phyloP scores from a whole-genome alignment of 2,797 vertebrate species.

The Peromyscus attwateri region DNA sequence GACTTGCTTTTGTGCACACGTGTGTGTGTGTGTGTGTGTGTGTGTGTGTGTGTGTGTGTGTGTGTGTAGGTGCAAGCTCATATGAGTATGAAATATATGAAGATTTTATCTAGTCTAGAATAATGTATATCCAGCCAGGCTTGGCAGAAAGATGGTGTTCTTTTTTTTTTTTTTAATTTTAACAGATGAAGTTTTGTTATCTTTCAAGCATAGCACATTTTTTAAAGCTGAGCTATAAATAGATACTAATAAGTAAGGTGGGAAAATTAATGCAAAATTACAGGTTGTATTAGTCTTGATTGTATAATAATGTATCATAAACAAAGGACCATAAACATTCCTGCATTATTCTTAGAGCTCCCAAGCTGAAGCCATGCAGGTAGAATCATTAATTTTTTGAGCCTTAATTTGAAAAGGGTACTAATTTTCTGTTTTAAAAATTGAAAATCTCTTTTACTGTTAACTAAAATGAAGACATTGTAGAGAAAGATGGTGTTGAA shows the following conservation, averaged over 20 bases:
- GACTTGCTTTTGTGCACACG: background rate
- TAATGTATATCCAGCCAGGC: background rate
- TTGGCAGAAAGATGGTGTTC: background rate
- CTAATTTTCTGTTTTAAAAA: constrained; percentile 61
- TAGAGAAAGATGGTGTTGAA: constrained; percentile 34
- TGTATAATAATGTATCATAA: constrained; percentile 66
- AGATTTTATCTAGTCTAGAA: constrained; percentile 3
- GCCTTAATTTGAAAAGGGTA: constrained; percentile 56
- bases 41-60: no score
- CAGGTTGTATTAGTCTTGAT: constrained; percentile 62
- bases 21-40: no score
- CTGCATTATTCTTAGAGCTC: constrained; percentile 39
- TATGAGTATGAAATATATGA: background rate
- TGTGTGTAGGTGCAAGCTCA: background rate
- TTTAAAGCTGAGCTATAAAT: constrained; percentile 72
- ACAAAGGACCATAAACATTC: constrained; percentile 68
- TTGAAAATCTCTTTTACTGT: constrained; percentile 32
- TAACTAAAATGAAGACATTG: constrained; percentile 49
- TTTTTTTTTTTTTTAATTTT: background rate
- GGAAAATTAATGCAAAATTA: constrained; percentile 77
- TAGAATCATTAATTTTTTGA: constrained; percentile 59
- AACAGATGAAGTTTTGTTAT: constrained; percentile 47
- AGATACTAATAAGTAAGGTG: constrained; percentile 74
- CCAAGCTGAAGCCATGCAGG: constrained; percentile 60
- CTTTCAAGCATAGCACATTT: constrained; percentile 67